Evolutionary conservation across 2,888 invertebrate species (phyloP).

Genomic region (Cryptus viduatorius): DNA sequence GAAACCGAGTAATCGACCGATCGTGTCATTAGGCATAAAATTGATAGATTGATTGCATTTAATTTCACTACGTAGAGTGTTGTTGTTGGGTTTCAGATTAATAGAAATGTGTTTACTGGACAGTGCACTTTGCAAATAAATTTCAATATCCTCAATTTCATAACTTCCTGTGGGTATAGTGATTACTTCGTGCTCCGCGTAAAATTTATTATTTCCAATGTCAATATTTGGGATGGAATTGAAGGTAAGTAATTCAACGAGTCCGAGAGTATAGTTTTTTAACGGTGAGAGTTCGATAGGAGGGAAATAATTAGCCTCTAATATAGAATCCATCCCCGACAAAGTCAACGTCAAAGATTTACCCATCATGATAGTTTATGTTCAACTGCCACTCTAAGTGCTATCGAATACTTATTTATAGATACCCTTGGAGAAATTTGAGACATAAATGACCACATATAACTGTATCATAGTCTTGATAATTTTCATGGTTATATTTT

Average conservation of each 20-base stretch:
- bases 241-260: slow-evolving; percentile 72
- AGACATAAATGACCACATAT: too few relatives aligned
- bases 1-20: slow-evolving; percentile 64
- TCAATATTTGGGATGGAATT: slow-evolving; percentile 80
- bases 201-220: slow-evolving; percentile 71
- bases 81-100: slow-evolving; percentile 60
- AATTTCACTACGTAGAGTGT: slow-evolving; percentile 62
- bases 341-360: too few relatives aligned
- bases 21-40: slow-evolving; percentile 61
- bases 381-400: too few relatives aligned
- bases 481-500: too few relatives aligned
- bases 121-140: slow-evolving; percentile 30
- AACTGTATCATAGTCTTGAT: too few relatives aligned
- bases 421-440: too few relatives aligned
- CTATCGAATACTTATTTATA: too few relatives aligned
- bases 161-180: slow-evolving; percentile 57
- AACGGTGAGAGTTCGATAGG: slow-evolving; percentile 11
- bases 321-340: too few relatives aligned
- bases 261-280: slow-evolving; percentile 72
- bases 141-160: slow-evolving; percentile 56
- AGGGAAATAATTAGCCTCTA: too few relatives aligned
- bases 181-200: slow-evolving; percentile 30
- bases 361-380: slow-evolving; percentile 46
- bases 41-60: slow-evolving; percentile 60
- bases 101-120: slow-evolving; percentile 34